A percentile compares a stretch with the other conserved stretches of the same genome.
phyloP scores from a whole-genome alignment of 2,888 invertebrate genomes.

The Yponomeuta malinellus region DNA sequence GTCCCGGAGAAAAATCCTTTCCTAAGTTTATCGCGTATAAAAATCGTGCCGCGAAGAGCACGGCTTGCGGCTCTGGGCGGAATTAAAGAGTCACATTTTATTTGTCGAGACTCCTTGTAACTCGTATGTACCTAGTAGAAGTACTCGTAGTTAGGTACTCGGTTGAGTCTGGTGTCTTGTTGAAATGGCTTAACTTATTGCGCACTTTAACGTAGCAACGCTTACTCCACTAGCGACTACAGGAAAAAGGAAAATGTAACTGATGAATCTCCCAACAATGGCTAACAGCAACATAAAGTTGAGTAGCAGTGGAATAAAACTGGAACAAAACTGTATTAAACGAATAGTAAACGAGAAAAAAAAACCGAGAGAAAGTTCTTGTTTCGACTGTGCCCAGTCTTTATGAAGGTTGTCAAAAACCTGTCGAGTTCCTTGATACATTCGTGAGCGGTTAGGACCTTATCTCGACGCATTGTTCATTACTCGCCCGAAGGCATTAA shows the following conservation, averaged over 20 bases:
- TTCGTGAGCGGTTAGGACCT: not conserved
- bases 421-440: slow-evolving; percentile 23
- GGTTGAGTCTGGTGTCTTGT: not conserved
- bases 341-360: not conserved
- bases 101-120: slow-evolving; percentile 17
- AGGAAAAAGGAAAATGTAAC: not conserved
- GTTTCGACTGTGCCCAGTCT: slow-evolving; percentile 22
- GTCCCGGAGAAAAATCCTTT: slow-evolving; percentile 42
- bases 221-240: not conserved
- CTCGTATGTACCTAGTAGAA: not conserved
- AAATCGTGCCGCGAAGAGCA: slow-evolving; percentile 37
- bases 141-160: too few relatives aligned
- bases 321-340: not conserved
- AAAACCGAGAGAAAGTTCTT: not conserved
- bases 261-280: not conserved
- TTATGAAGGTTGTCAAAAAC: slow-evolving; percentile 29
- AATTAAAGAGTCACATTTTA: slow-evolving; percentile 35
- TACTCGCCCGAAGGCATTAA: slow-evolving; percentile 18
- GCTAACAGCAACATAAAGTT: slow-evolving; percentile 1
- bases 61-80: slow-evolving; percentile 35
- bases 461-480: slow-evolving; percentile 18
- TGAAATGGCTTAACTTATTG: not conserved
- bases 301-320: not conserved
- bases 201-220: slow-evolving; percentile 2
- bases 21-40: slow-evolving; percentile 54